Base-by-base conservation (phyloP, 2,113 vertebrate genomes). In the Chlamydotis undulata region DNA sequence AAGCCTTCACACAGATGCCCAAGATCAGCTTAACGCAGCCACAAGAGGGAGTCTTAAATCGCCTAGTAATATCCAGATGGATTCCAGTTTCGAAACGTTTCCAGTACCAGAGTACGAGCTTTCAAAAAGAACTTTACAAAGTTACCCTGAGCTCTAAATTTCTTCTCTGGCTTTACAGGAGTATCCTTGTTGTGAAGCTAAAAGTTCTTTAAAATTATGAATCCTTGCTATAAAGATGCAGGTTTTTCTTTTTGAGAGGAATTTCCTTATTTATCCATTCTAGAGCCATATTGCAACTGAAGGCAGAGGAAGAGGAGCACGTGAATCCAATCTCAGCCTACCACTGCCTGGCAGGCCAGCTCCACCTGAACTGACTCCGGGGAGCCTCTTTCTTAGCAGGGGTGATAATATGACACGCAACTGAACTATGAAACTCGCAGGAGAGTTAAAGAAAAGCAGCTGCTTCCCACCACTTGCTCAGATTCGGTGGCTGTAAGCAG, bases 41-140 rank as follows among this genome's bases (percentile, higher is more conserved):
- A 97, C 97, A 95, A 97, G 97, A 97, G 97, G 97, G 97, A 97
- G 96, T 92, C 93, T 91, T 45, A 41, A 93, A 95, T 96, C 97
- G 86, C 93, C 73, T 52, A 3, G 74, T 55, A 47, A 21, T 71
- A 71, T 43, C 88, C 59, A 57, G 64, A 47, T 5, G 28, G 71
- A 50, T 89, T 41, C 37, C 6, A 13, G 12, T 33, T 78, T 28
- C 77, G 19, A 14, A 94, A 56, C 13, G 11, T 60, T 41, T 19
- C 50, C 13, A 35, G 6, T 14, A 5, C 14, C 15, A 45, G 22
- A n/a, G 41, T 3, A 35, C 26, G 22, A 68, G 60, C 33, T 86
- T 67, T 23, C 68, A 14, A 29, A 67, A 49, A 63, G n/a, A n/a
- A 43, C 41, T 53, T 60, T 21, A 35, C 29, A 33, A 50, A 75